Evolutionary conservation across 2,888 invertebrate species (phyloP), one percentile per base, ranked within the genome.

Genomic region (Drosophila prostipennis): DNA sequence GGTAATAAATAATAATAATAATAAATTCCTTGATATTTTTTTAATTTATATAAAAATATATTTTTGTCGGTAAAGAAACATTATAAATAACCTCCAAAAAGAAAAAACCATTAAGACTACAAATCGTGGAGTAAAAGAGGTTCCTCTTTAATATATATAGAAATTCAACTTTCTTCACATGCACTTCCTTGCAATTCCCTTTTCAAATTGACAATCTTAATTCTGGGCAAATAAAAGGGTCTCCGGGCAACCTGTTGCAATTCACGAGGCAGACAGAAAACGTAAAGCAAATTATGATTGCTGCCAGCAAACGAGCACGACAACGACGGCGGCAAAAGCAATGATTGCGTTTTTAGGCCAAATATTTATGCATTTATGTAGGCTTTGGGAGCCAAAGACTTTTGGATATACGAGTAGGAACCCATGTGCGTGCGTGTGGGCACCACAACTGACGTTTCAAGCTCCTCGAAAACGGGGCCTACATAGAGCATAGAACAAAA

Each of bases 341-440:
- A 36, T 58, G 54, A 63, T 52, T 77, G 74, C 67, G 79, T 79
- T 76, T 82, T 78, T 72, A 73, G 80, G 78, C 64, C 74, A 74
- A 76, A 74, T 64, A 46, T 51, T 45, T 52, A 71, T 67, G 65
- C 70, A 39, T 54, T 46, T 78, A 29, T 46, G 23, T 49, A 23
- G 46, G 58, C 53, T 29, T 60, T 37, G 42, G 19, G 19, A 45
- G 37, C 26, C 55, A n/a, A 23, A 26, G 40, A 34, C 45, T 51
- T 26, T 23, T 2, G 16, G 19, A 59, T 39, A 7, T 7, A 29
- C 29, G 29, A 29, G 7, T 42, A 23, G 34, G 51, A 26, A 42
- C 19, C 23, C n/a, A 69, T 76, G 70, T 82, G 80, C 76, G 83
- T 79, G 80, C 76, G 57, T 77, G 77, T 65, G 76, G 67, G 61